phyloP scores from a whole-genome alignment of 1,140 invertebrate species.

The Pseudoatta argentina region DNA sequence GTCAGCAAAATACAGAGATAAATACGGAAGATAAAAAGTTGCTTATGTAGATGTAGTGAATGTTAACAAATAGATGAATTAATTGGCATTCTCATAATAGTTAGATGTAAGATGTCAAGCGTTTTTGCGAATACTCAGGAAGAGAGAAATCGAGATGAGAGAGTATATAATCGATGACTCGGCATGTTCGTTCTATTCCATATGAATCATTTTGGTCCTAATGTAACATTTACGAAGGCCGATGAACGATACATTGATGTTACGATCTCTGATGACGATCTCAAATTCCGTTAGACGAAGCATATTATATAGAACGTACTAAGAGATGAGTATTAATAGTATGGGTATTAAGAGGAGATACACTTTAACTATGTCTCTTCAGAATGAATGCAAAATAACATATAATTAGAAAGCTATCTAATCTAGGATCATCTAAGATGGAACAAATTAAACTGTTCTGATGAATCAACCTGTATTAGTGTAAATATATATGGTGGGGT shows the following conservation, averaged over 20 bases:
- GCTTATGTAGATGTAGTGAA: not conserved
- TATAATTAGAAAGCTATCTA: not conserved
- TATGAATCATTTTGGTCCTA: constrained; percentile 16
- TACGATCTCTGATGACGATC: constrained; percentile 25
- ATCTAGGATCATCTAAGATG: not conserved
- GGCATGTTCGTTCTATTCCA: constrained; percentile 9
- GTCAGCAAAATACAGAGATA: not conserved
- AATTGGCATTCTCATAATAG: constrained; percentile 12
- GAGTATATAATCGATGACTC: constrained; percentile 14
- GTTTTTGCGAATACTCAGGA: constrained; percentile 10
- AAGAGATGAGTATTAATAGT: constrained; percentile 11
- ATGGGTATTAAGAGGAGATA: not conserved
- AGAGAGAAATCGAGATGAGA: constrained; percentile 14
- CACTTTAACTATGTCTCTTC: not conserved
- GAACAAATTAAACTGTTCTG: not conserved
- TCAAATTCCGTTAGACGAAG: not conserved
- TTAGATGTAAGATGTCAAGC: not conserved
- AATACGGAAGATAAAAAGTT: not conserved
- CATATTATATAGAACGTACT: not conserved
- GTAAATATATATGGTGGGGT: not conserved
- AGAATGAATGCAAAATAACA: not conserved
- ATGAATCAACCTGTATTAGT: not conserved
- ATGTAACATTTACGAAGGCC: constrained; percentile 12
- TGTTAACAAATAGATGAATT: constrained; percentile 12
- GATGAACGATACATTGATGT: constrained; percentile 7